A percentile compares a stretch with the other conserved stretches of the same genome.
These are phyloP conservation scores for Mayetiola destructor DNA, from an alignment of 2,888 invertebrate species.

Conservation along the genomic window DNA sequence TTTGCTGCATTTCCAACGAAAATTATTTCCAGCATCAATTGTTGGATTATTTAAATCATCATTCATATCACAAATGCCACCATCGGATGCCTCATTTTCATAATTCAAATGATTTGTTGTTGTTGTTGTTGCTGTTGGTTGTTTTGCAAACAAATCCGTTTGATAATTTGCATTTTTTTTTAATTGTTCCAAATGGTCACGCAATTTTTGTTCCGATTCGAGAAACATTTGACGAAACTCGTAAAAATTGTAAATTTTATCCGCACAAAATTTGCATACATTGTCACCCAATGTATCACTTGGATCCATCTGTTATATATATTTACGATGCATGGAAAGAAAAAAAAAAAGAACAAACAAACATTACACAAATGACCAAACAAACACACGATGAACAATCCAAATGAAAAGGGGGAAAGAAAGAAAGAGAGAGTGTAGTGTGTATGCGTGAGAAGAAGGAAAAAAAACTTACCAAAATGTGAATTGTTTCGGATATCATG, in stretches of 20 bases:
- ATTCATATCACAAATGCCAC: too few species aligned
- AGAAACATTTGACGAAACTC: constrained; percentile 6
- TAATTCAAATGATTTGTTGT: neutral
- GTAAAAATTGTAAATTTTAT: constrained; percentile 1
- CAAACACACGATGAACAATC: too few species aligned
- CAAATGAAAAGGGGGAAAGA: too few species aligned
- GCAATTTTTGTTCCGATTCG: constrained; percentile 7
- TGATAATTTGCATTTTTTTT: neutral
- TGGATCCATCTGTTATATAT: constrained; percentile 6
- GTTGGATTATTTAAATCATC: too few species aligned
- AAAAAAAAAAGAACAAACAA: neutral
- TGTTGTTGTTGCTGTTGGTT: neutral
- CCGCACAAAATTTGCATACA: constrained; percentile 8
- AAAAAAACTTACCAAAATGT: neutral
- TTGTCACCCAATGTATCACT: neutral
- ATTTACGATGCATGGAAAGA: too few species aligned
- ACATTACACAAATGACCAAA: too few species aligned
- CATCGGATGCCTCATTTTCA: too few species aligned
- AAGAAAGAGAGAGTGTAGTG: neutral
- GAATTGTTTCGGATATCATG: constrained; percentile 5
- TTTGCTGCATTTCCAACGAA: neutral
- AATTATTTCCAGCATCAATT: too few species aligned
- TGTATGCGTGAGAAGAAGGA: neutral
- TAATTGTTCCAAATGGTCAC: neutral
- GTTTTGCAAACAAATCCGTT: neutral